Base-by-base conservation (phyloP, 2,888 invertebrate genomes). In the Dromius quadrimaculatus region DNA sequence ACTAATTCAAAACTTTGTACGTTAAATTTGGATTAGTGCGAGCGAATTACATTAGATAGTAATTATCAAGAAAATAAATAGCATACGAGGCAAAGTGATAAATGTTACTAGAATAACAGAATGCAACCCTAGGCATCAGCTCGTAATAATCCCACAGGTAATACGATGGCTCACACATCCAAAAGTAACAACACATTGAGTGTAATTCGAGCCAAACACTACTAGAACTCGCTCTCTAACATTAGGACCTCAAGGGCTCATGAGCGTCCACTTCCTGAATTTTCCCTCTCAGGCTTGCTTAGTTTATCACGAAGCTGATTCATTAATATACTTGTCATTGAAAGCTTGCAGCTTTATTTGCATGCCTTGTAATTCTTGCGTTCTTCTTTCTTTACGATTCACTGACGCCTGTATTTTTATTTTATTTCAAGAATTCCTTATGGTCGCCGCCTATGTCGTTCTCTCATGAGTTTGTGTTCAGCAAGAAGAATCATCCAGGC, bases 401-500 rank as follows among this genome's bases (percentile, higher is more conserved):
- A n/a, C n/a, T n/a, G n/a, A n/a, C n/a, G n/a, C n/a, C n/a, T n/a
- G n/a, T n/a, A n/a, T n/a, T n/a, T n/a, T n/a, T n/a, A n/a, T n/a
- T n/a, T n/a, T n/a, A n/a, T n/a, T n/a, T n/a, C n/a, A n/a, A n/a
- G n/a, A n/a, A n/a, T n/a, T n/a, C n/a, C n/a, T n/a, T n/a, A n/a
- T n/a, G n/a, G n/a, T n/a, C n/a, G n/a, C n/a, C n/a, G n/a, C n/a
- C n/a, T n/a, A n/a, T n/a, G n/a, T n/a, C n/a, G n/a, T n/a, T n/a
- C n/a, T n/a, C n/a, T n/a, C n/a, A n/a, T n/a, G n/a, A n/a, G n/a
- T n/a, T n/a, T n/a, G n/a, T n/a, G n/a, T n/a, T n/a, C n/a, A n/a
- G n/a, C n/a, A 59, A 57, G 43, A 59, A 59, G 68, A 57, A 68
- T 68, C 59, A 68, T 59, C 59, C 19, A 43, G 34, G 68, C 43